Evolutionary conservation across 2,113 vertebrate genomes (phyloP).

Genomic region (Pica pica): DNA sequence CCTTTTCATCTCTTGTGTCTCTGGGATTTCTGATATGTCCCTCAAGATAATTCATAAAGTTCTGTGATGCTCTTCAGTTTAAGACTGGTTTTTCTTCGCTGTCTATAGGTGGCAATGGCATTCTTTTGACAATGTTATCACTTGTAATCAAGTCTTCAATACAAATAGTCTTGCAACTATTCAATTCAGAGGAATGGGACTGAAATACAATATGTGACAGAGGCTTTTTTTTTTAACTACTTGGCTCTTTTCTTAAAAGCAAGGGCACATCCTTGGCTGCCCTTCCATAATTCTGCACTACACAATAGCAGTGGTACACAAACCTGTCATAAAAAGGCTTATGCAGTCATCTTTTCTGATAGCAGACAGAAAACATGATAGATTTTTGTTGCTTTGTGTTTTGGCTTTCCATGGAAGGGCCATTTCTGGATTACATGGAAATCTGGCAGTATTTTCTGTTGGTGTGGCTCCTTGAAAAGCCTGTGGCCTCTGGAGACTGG

Average conservation of each 20-base stretch:
- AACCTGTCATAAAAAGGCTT: not conserved
- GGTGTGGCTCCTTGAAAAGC: not conserved
- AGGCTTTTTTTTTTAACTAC: not conserved
- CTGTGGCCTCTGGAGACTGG: not conserved
- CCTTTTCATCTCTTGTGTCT: not conserved
- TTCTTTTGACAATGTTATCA: not conserved
- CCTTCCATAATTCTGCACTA: not conserved
- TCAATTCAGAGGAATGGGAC: not conserved
- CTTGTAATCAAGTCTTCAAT: not conserved
- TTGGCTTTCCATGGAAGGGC: not conserved
- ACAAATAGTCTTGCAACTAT: not conserved
- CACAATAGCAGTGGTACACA: not conserved
- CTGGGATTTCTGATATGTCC: not conserved
- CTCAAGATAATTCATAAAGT: not conserved
- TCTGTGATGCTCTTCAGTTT: not conserved
- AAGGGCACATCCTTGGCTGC: not conserved
- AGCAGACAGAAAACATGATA: not conserved
- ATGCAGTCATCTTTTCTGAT: not conserved
- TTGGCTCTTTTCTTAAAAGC: not conserved
- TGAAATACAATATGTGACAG: conserved; percentile 17
- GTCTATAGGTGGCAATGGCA: conserved; percentile 35
- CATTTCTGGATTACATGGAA: fast-evolving
- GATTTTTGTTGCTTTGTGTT: not conserved
- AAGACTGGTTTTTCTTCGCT: not conserved
- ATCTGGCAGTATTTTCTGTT: not conserved